Percentiles rank a stretch among this genome's conserved stretches.
Conservation (phyloP, 2,113 vertebrate genomes). For the Mixornis gularis region DNA sequence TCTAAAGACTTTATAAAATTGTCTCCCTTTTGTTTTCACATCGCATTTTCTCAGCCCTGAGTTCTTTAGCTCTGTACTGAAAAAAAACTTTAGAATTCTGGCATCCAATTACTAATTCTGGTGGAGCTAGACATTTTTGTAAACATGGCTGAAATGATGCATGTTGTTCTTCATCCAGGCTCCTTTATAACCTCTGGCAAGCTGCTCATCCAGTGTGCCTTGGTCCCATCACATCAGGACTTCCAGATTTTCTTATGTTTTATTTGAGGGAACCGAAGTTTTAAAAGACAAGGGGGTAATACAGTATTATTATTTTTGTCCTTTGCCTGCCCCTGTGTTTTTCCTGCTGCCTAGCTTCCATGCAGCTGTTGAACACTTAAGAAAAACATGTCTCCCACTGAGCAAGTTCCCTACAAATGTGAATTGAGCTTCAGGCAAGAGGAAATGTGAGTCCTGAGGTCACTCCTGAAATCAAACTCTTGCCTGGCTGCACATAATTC, state of each 20-base stretch:
- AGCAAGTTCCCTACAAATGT: slow-evolving; percentile 43
- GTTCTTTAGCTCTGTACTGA: neutral
- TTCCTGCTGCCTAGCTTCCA: slow-evolving; percentile 27
- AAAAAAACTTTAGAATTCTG: neutral
- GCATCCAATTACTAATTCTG: neutral
- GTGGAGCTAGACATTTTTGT: slow-evolving; percentile 4
- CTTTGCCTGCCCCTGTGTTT: slow-evolving; percentile 5
- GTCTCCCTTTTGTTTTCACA: neutral
- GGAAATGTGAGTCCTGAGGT: slow-evolving; percentile 49
- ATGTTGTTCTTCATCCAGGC: neutral
- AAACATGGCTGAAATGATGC: neutral
- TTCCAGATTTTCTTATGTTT: neutral
- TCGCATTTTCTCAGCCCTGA: neutral
- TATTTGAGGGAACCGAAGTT: neutral
- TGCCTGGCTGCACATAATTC: slow-evolving; percentile 1
- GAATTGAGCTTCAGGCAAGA: slow-evolving; percentile 32
- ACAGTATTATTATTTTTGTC: slow-evolving; percentile 16
- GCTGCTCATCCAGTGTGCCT: neutral
- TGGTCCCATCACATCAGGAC: neutral
- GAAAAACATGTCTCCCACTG: slow-evolving; percentile 55
- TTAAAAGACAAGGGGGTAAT: slow-evolving; percentile 8
- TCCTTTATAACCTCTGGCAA: neutral
- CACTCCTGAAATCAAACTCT: slow-evolving; percentile 33
- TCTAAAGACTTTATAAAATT: neutral
- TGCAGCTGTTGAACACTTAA: slow-evolving; percentile 52